Evolutionary conservation across 2,888 invertebrate genomes (phyloP).

Genomic region (Nudaria mundana): DNA sequence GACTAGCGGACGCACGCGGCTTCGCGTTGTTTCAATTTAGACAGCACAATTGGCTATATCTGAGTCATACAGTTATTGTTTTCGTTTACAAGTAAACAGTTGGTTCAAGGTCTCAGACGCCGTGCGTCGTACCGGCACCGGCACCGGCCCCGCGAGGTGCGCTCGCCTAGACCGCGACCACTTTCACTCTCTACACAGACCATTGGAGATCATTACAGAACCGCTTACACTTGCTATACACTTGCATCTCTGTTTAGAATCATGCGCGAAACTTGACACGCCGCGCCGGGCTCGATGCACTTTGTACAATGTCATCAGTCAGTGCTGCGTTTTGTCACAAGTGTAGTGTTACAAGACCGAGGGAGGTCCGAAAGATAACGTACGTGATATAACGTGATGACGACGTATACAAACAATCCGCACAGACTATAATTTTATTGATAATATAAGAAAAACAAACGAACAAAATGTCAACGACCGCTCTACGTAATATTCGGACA

Average conservation of each 20-base stretch:
- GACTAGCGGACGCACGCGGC: too few relatives aligned
- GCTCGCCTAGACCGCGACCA: conserved; percentile 57
- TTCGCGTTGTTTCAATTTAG: too few relatives aligned
- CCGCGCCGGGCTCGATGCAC: conserved; percentile 16
- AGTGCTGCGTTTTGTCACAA: conserved; percentile 23
- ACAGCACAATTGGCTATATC: conserved; percentile 9
- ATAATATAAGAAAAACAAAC: conserved; percentile 28
- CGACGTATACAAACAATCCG: conserved; percentile 13
- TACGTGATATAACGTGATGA: conserved; percentile 15
- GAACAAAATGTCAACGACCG: conserved; percentile 29
- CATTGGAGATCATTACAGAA: conserved; percentile 43
- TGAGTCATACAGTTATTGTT: conserved; percentile 13
- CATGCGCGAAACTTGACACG: conserved; percentile 27
- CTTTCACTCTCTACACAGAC: conserved; percentile 67
- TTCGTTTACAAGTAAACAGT: conserved; percentile 27
- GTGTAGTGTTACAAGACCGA: conserved; percentile 22
- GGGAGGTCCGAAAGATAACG: conserved; percentile 28
- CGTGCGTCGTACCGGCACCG: too few relatives aligned
- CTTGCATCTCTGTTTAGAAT: conserved; percentile 29
- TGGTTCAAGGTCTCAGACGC: conserved; percentile 41
- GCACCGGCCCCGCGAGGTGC: conserved; percentile 35
- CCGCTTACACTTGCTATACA: conserved; percentile 32
- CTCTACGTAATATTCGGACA: conserved; percentile 26
- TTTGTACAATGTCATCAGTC: conserved; percentile 16
- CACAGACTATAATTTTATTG: conserved; percentile 17